phyloP scores from a whole-genome alignment of 1,140 invertebrate genomes.

The Helicorthomorpha holstii region DNA sequence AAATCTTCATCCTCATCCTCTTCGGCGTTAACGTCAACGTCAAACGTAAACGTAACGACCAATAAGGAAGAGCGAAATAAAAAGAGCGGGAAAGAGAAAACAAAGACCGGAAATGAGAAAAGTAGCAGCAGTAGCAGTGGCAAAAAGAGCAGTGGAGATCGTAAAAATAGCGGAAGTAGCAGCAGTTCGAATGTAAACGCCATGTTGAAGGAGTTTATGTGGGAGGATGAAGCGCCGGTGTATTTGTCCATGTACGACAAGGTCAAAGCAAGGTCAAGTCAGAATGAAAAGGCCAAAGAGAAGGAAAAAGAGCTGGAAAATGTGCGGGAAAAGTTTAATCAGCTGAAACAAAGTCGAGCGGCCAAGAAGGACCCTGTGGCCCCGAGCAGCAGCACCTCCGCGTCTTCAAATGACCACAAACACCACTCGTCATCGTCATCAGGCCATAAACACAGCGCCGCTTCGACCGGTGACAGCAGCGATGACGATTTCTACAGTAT shows the following conservation, averaged over 20 bases:
- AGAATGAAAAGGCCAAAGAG: conserved; percentile 27
- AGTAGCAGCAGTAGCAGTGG: conserved; percentile 28
- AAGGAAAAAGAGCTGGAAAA: conserved; percentile 71
- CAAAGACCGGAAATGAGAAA: background rate
- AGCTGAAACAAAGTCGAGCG: conserved; percentile 60
- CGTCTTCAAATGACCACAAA: conserved; percentile 43
- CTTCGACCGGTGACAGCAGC: conserved; percentile 8
- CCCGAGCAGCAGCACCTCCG: conserved; percentile 65
- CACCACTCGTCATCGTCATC: conserved; percentile 23
- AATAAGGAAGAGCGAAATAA: conserved; percentile 31
- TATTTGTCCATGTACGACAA: conserved; percentile 98
- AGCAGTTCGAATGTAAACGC: conserved; percentile 17
- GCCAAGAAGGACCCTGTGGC: conserved; percentile 60
- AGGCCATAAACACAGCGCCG: conserved; percentile 1
- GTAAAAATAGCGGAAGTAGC: conserved; percentile 12
- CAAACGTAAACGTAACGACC: conserved; percentile 56
- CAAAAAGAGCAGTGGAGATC: conserved; percentile 52
- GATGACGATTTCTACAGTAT: conserved; percentile 1
- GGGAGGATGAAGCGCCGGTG: conserved; percentile 69
- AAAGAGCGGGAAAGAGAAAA: background rate
- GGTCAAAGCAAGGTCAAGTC: conserved; percentile 77
- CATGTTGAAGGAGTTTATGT: conserved; percentile 55
- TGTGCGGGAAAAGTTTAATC: conserved; percentile 73
- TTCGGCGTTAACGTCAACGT: too few species aligned
- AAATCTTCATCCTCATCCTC: too few species aligned